Percentiles rank a stretch among this genome's conserved stretches.
Evolutionary conservation across 2,797 vertebrate genomes (phyloP).

Genomic region (Sparus aurata): DNA sequence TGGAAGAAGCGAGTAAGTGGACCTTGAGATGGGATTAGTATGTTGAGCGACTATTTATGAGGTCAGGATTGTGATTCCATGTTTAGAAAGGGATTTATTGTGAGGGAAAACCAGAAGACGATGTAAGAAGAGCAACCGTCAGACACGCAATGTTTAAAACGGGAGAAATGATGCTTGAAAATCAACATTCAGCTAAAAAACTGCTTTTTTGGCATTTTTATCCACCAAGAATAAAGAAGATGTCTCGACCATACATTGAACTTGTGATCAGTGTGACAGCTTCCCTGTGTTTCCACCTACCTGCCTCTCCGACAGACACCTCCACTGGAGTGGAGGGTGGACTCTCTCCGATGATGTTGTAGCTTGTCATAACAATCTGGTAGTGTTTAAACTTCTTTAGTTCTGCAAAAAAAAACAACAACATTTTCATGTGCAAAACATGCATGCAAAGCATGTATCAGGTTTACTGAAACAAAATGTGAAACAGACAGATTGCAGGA

Average conservation of each 20-base stretch:
- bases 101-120: background rate
- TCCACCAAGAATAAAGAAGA: background rate
- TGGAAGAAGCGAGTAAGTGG: background rate
- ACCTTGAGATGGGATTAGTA: background rate
- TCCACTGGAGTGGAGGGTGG: slow-evolving; percentile 90
- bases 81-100: background rate
- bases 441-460: background rate
- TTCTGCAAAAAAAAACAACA: slow-evolving; percentile 80
- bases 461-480: background rate
- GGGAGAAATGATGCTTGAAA: slow-evolving; percentile 2
- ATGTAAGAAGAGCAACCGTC: slow-evolving; percentile 20
- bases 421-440: background rate
- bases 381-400: slow-evolving; percentile 94
- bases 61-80: slow-evolving; percentile 10
- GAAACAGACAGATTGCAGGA: background rate
- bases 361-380: slow-evolving; percentile 94
- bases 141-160: background rate
- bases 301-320: slow-evolving; percentile 96
- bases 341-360: slow-evolving; percentile 94
- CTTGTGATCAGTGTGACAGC: background rate
- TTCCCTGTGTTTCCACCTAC: slow-evolving; percentile 75
- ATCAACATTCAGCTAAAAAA: background rate
- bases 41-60: slow-evolving; percentile 1
- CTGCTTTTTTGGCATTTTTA: background rate
- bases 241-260: background rate